Conservation (phyloP, 2,113 vertebrate genomes). For the Erythrolamprus reginae region DNA sequence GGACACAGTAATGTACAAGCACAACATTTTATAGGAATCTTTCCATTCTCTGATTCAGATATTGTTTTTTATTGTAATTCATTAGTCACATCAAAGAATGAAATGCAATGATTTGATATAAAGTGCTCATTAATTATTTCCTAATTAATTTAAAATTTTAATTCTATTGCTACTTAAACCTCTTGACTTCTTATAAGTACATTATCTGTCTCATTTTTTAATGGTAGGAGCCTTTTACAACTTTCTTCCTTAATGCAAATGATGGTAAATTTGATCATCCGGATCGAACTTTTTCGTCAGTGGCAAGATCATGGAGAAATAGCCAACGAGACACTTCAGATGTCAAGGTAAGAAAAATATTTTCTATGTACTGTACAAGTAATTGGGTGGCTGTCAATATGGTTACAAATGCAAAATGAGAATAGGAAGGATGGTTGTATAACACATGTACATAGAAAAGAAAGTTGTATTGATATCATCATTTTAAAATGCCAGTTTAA, state of each 20-base stretch:
- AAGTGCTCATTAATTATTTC: slow-evolving; percentile 10
- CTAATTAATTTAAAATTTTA: slow-evolving; percentile 24
- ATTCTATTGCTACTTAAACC: slow-evolving; percentile 22
- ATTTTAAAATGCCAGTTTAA: slow-evolving; percentile 25
- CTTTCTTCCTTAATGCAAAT: slow-evolving; percentile 89
- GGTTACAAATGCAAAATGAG: background rate
- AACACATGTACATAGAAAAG: slow-evolving; percentile 7
- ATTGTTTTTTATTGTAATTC: slow-evolving; percentile 9
- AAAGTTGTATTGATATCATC: slow-evolving; percentile 17
- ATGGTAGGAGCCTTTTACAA: slow-evolving; percentile 91
- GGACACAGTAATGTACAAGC: background rate
- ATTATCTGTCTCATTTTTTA: slow-evolving; percentile 37
- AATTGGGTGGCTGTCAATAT: background rate
- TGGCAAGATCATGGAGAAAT: slow-evolving; percentile 90
- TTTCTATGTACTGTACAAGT: background rate
- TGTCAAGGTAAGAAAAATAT: slow-evolving; percentile 80
- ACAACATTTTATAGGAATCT: slow-evolving; percentile 15
- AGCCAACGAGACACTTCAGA: slow-evolving; percentile 95
- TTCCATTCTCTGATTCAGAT: slow-evolving; percentile 13
- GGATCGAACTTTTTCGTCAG: slow-evolving; percentile 87
- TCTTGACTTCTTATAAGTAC: background rate
- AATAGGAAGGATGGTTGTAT: background rate
- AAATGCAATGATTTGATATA: background rate
- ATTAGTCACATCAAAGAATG: slow-evolving; percentile 6
- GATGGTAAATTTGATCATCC: slow-evolving; percentile 92